phyloP scores from a whole-genome alignment of 2,113 vertebrate genomes.

The Penelope pileata region DNA sequence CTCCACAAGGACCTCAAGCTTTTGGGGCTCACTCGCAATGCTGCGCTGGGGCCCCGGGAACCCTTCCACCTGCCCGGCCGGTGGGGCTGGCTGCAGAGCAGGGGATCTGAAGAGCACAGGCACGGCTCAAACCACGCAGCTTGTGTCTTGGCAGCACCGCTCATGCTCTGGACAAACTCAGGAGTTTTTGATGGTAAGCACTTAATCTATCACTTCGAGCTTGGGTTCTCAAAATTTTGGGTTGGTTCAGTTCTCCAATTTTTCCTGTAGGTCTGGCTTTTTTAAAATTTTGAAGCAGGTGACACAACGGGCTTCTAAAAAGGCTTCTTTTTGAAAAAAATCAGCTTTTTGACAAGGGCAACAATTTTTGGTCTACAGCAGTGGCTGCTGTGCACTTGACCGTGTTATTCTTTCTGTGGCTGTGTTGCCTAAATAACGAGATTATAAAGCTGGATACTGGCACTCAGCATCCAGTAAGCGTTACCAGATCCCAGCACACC shows the following conservation, averaged over 20 bases:
- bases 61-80: too few relatives aligned
- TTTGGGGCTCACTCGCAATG: too few relatives aligned
- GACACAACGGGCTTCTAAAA: background rate
- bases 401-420: background rate
- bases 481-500: too few relatives aligned
- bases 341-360: background rate
- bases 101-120: background rate
- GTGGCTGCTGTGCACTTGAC: background rate
- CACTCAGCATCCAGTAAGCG: accelerated
- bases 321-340: background rate
- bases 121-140: accelerated
- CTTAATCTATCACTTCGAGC: background rate
- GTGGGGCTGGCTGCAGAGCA: accelerated
- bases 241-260: too few relatives aligned
- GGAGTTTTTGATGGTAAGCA: accelerated
- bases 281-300: background rate
- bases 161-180: background rate
- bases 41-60: background rate
- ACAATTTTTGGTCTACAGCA: background rate
- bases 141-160: accelerated
- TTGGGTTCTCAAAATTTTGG: background rate
- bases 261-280: too few relatives aligned
- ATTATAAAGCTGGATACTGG: background rate
- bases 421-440: background rate
- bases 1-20: too few relatives aligned